Percentiles rank a stretch among this genome's conserved stretches.
Evolutionary conservation across 1,140 invertebrate genomes (phyloP).

Genomic region (Cyrtorhinus lividipennis): DNA sequence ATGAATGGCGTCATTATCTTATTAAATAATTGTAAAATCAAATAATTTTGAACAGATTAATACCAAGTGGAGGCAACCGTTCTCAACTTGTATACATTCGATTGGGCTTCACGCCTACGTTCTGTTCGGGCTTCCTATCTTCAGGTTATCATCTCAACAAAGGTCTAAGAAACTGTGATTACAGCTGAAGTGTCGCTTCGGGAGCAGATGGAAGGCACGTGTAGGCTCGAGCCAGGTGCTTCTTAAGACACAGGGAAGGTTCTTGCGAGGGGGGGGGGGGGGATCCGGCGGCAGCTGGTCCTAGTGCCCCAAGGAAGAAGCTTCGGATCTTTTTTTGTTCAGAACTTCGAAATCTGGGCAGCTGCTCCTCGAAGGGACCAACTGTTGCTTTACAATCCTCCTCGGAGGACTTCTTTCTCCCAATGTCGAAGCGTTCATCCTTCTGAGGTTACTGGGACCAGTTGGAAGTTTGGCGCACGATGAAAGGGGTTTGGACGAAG

Average conservation of each 20-base stretch:
- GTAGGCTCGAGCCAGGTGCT: neutral
- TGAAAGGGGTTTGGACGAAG: too few relatives aligned
- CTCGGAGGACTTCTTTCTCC: neutral
- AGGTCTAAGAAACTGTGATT: neutral
- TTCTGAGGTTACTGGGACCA: too few relatives aligned
- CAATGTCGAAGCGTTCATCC: neutral
- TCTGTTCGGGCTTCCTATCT: too few relatives aligned
- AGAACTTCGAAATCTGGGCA: neutral
- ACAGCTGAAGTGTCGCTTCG: neutral
- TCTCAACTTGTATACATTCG: too few relatives aligned
- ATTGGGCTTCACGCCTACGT: too few relatives aligned
- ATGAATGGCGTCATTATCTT: too few relatives aligned
- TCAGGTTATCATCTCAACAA: too few relatives aligned
- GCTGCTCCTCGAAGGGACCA: neutral
- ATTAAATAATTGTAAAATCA: too few relatives aligned
- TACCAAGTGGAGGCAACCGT: too few relatives aligned
- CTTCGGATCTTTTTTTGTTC: neutral
- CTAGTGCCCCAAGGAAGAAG: neutral
- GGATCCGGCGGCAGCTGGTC: neutral
- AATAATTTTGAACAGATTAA: too few relatives aligned
- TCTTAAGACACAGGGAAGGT: neutral
- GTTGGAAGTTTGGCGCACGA: too few relatives aligned
- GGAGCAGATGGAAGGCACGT: conserved; percentile 3
- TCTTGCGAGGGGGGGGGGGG: neutral
- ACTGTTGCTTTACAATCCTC: neutral